Evolutionary conservation across 2,113 vertebrate genomes (phyloP), one percentile per base, ranked within the genome.

Genomic region (Neodontobutis hainanensis): DNA sequence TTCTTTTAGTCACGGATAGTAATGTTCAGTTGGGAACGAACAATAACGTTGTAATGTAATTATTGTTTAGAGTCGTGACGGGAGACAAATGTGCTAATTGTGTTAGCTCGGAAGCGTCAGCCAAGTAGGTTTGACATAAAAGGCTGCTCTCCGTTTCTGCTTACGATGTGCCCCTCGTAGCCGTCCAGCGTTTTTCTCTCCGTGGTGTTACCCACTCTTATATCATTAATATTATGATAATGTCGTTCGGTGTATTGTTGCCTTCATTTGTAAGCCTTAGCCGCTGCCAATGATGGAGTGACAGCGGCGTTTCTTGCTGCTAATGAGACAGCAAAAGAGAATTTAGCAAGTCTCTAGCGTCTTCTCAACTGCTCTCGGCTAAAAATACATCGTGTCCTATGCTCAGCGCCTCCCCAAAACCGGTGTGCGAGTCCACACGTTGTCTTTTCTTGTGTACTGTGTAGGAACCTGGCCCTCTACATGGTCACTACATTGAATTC

Each of bases 401-500:
- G 62, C 14, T 68, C 69, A 2, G 59, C 64, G 49, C 65, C 44
- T 59, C 67, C 65, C 64, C 62, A 73, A 79, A 87, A 76, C 80
- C 61, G 80, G 80, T 77, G 72, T 75, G 49, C 63, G 81, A 48
- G 65, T 75, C 57, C 76, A 43, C 58, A 65, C 44, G 75, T 70
- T 5, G 65, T 35, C 50, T 77, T 75, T 80, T 81, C 66, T 61
- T 16, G 63, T 71, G 42, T 65, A 46, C 19, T 70, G 53, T 77
- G 64, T 79, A 53, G 52, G 45, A 65, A 45, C 73, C 61, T 80
- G 78, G 19, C 70, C 12, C 84, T 86, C 88, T 92, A 88, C 90
- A 91, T 91, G 92, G 83, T 91, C 84, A 70, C 84, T 73, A 69
- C 86, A 68, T 82, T 74, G 68, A 61, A 43, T 70, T 66, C 70